phyloP scores from a whole-genome alignment of 2,888 invertebrate genomes.

The Epirrhoe tristata region DNA sequence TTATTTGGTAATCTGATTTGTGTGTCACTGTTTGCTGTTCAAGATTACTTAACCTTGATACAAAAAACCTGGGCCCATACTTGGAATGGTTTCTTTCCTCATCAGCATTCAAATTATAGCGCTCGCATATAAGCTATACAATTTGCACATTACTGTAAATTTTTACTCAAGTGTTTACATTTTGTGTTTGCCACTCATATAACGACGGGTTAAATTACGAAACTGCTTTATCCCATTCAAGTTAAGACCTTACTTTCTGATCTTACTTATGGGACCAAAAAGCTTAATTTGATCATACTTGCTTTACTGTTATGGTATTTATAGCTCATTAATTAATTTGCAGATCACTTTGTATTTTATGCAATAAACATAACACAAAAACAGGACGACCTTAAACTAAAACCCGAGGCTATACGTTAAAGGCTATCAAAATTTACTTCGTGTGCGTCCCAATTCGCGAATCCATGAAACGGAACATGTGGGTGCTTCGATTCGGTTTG shows the following conservation, averaged over 20 bases:
- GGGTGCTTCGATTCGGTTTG: constrained; percentile 64
- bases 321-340: constrained; percentile 60
- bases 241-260: constrained; percentile 46
- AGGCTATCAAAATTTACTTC: constrained; percentile 79
- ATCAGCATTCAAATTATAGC: constrained; percentile 12
- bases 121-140: constrained; percentile 27
- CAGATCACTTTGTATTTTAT: constrained; percentile 60
- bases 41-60: constrained; percentile 5
- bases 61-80: constrained; percentile 6
- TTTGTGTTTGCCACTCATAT: constrained; percentile 27
- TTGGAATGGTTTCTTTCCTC: constrained; percentile 21
- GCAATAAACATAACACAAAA: constrained; percentile 62
- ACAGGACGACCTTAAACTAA: constrained; percentile 75
- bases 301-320: constrained; percentile 52
- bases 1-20: background rate
- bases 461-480: constrained; percentile 72
- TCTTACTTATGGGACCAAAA: constrained; percentile 36
- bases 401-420: constrained; percentile 73
- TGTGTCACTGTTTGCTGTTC: background rate
- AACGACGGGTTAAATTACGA: constrained; percentile 26
- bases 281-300: constrained; percentile 39
- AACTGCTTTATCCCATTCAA: constrained; percentile 28
- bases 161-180: constrained; percentile 24
- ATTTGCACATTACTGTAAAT: constrained; percentile 36
- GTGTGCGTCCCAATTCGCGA: constrained; percentile 74